A percentile compares a stretch with the other conserved stretches of the same genome.
Evolutionary conservation across 2,888 invertebrate species (phyloP).

Genomic region (Silvanus unidentatus): DNA sequence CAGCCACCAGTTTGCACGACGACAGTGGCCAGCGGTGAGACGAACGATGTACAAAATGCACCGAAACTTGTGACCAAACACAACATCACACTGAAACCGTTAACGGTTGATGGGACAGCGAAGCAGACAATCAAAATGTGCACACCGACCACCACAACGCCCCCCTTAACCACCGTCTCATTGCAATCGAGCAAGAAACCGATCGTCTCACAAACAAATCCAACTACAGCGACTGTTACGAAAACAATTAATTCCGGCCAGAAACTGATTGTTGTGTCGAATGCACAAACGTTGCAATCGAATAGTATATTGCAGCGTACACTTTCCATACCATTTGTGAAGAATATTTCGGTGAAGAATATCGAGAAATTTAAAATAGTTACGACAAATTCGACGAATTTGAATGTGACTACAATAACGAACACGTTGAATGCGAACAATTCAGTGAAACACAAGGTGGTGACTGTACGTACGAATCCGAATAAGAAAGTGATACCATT

Average conservation of each 20-base stretch:
- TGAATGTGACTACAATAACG: constrained; percentile 20
- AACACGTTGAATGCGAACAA: constrained; percentile 26
- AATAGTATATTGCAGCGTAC: constrained; percentile 43
- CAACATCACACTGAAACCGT: not conserved
- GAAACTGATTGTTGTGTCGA: constrained; percentile 45
- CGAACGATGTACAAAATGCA: not conserved
- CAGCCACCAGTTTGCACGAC: constrained; percentile 18
- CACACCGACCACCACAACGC: constrained; percentile 29
- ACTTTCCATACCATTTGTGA: constrained; percentile 41
- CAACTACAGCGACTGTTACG: constrained; percentile 25
- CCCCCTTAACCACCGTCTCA: too few species aligned
- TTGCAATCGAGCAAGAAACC: too few species aligned
- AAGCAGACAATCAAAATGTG: constrained; percentile 29
- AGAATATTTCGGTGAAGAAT: constrained; percentile 43
- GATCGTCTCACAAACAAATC: constrained; percentile 12
- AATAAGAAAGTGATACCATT: constrained; percentile 41
- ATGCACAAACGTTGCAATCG: constrained; percentile 39
- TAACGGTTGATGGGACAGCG: constrained; percentile 34
- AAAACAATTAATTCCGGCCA: constrained; percentile 36
- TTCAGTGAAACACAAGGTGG: constrained; percentile 40
- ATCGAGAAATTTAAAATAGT: constrained; percentile 45
- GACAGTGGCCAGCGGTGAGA: not conserved
- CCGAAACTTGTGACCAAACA: not conserved
- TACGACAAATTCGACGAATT: constrained; percentile 26
- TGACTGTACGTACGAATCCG: constrained; percentile 38